These are phyloP conservation scores for Sebastes kiyomatsui DNA, from an alignment of 2,797 vertebrate genomes.

Conservation along the genomic window DNA sequence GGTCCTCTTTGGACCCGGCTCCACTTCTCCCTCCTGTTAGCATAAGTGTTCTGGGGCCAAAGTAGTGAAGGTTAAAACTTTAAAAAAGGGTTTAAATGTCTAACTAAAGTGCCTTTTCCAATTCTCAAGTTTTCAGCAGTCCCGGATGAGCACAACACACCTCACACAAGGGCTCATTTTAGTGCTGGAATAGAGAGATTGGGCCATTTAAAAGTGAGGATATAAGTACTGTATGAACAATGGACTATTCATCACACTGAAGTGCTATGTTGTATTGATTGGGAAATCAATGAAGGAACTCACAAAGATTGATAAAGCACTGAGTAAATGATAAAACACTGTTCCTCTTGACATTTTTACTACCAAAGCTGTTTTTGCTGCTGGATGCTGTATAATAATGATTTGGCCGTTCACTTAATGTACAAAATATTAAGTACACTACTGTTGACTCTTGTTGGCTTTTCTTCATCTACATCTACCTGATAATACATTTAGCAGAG, in stretches of 20 bases:
- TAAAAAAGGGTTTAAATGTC: neutral
- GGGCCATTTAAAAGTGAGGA: neutral
- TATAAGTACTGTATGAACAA: neutral
- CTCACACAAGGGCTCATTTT: neutral
- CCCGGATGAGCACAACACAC: neutral
- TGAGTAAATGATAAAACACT: neutral
- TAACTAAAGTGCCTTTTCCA: neutral
- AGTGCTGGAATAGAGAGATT: neutral
- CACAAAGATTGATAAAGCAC: constrained; percentile 9
- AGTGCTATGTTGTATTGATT: neutral
- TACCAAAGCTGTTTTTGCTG: neutral
- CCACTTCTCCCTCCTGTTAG: neutral
- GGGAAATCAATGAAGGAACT: constrained; percentile 10
- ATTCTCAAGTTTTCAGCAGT: neutral
- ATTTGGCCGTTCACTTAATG: neutral
- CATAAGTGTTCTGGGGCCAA: neutral
- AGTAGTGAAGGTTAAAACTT: neutral
- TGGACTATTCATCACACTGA: neutral
- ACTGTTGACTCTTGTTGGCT: neutral
- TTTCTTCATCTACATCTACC: neutral
- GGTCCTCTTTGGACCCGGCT: neutral
- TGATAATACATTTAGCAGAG: neutral
- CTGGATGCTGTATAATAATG: neutral
- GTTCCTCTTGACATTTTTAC: neutral
- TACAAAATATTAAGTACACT: neutral